Evolutionary conservation across 2,113 vertebrate genomes (phyloP), one percentile per base, ranked within the genome.

Genomic region (Falco punctatus): DNA sequence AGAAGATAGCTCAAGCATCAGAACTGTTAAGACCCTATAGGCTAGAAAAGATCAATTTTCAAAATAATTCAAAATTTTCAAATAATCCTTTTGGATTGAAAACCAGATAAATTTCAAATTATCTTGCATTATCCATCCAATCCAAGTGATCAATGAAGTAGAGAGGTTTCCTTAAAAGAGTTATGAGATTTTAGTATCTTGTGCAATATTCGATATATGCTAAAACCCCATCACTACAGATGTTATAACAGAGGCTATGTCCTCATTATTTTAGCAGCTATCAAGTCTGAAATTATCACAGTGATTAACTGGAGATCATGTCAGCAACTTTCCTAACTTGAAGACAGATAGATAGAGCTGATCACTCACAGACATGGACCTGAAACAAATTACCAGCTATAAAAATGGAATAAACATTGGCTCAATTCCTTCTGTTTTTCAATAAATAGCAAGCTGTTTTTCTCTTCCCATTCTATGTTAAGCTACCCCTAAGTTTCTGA

Each of bases 181-280:
- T 65, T 44, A 58, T 0, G 22, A 67, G 26, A 62, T 40, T 90
- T 67, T 58, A 87, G 16, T 15, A 38, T 20, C 46, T 62, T 86
- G 64, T 70, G 26, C 57, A 88, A 16, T 48, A 54, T 10, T 59
- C 20, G 12, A 35, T 33, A 49, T 5, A 72, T 6, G 27, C 55
- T 74, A 86, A 84, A 93, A 88, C 1, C 5, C 32, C 69, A 78
- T 46, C 23, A 23, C 44, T 81, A 73, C 73, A 64, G 57, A 75
- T 24, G 22, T 40, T 84, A 2, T 28, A 87, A 80, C 38, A 66
- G 27, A 87, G 19, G 49, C 26, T 72, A 66, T 27, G 24, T 85
- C 88, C 71, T 85, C 74, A 52, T 90, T 70, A 85, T 92, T 89
- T 91, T 87, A 90, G 74, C 77, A 94, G 70, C 81, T 94, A 66